Percentiles rank a stretch among this genome's conserved stretches.
phyloP scores from a whole-genome alignment of 1,140 invertebrate species.

The Drosophila asahinai region DNA sequence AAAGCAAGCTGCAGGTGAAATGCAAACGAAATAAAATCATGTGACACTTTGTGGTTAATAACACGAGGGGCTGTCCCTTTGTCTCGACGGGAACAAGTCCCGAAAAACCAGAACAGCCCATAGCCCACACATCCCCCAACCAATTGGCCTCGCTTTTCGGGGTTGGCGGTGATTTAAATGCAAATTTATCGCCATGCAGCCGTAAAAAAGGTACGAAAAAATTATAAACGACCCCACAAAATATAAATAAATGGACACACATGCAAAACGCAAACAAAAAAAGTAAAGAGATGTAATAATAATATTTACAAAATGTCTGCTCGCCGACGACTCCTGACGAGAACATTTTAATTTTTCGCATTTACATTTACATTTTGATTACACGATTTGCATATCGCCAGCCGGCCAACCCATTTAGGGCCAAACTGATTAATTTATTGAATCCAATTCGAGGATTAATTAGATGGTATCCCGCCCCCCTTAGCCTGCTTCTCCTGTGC shows the following conservation, averaged over 20 bases:
- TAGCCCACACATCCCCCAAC: constrained; percentile 13
- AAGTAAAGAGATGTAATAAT: constrained; percentile 65
- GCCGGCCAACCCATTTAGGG: constrained; percentile 19
- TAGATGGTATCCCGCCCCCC: background rate
- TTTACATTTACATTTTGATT: constrained; percentile 80
- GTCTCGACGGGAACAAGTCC: constrained; percentile 30
- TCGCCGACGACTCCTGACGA: constrained; percentile 64
- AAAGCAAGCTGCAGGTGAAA: constrained; percentile 71
- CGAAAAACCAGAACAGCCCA: constrained; percentile 50
- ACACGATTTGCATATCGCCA: constrained; percentile 71
- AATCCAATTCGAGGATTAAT: constrained; percentile 34
- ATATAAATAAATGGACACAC: constrained; percentile 56
- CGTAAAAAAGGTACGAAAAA: constrained; percentile 62
- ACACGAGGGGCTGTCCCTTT: constrained; percentile 48
- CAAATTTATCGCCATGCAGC: constrained; percentile 82
- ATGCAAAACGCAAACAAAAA: constrained; percentile 43
- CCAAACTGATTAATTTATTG: constrained; percentile 45
- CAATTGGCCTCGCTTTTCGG: constrained; percentile 40
- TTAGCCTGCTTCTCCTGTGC: background rate
- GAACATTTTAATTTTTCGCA: constrained; percentile 76
- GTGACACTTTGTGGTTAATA: constrained; percentile 84
- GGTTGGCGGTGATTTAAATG: constrained; percentile 78
- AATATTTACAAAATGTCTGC: constrained; percentile 83
- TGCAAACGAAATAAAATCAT: constrained; percentile 80
- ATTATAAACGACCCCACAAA: constrained; percentile 56